Percentiles rank a stretch among this genome's conserved stretches.
These are phyloP conservation scores for Petrocephalus schoutedeni DNA, from an alignment of 2,797 vertebrate genomes.

Conservation along the genomic window DNA sequence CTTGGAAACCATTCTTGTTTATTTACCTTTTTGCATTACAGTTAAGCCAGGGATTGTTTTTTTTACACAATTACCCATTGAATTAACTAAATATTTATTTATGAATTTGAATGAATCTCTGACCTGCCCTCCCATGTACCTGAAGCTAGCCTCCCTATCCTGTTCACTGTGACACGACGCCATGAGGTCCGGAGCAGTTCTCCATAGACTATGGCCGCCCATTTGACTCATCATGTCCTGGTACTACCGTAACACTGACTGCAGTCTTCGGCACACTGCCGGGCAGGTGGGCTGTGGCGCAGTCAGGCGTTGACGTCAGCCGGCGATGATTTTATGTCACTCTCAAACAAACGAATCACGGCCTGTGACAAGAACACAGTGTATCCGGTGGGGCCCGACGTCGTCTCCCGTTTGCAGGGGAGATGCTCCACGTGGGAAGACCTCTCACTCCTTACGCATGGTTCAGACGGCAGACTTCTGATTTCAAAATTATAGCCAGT, in stretches of 20 bases:
- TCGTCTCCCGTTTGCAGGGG: neutral
- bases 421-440: slow-evolving; percentile 14
- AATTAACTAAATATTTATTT: neutral
- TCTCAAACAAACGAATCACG: neutral
- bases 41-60: neutral
- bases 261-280: neutral
- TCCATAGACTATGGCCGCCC: neutral
- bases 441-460: slow-evolving; percentile 9
- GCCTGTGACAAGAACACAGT: neutral
- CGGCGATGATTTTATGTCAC: neutral
- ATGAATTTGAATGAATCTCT: neutral
- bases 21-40: neutral
- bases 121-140: neutral
- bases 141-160: neutral
- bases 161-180: neutral
- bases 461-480: slow-evolving; percentile 16
- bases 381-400: neutral
- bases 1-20: neutral
- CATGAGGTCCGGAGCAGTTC: neutral
- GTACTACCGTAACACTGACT: neutral
- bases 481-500: neutral
- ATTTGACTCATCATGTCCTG: neutral
- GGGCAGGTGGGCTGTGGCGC: neutral
- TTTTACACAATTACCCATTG: neutral
- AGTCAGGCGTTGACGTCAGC: neutral